Conservation (phyloP, 2,888 invertebrate species). For the Parnassius apollo region DNA sequence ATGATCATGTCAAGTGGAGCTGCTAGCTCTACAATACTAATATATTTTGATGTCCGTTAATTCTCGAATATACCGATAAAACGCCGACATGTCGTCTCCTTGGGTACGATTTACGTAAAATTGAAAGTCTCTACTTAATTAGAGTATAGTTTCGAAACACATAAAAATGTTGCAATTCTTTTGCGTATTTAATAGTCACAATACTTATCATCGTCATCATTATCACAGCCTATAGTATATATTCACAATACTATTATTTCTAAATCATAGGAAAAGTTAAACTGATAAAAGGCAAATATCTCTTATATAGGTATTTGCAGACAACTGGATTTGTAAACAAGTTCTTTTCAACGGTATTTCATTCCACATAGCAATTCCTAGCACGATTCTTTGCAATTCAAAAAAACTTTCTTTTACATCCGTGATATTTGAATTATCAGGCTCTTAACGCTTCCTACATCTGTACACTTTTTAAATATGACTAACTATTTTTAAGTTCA, state of each 20-base stretch:
- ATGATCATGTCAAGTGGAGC: constrained; percentile 25
- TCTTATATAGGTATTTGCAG: not conserved
- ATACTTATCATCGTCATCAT: too few species aligned
- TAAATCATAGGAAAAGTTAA: not conserved
- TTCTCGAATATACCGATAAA: constrained; percentile 42
- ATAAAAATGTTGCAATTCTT: not conserved
- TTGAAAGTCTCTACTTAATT: constrained; percentile 41
- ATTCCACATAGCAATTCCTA: constrained; percentile 35
- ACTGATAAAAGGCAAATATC: not conserved
- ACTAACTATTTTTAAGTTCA: not conserved
- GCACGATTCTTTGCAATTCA: constrained; percentile 39
- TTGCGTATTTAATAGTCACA: too few species aligned
- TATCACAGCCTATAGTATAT: too few species aligned
- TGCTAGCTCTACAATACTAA: constrained; percentile 29
- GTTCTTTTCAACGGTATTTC: constrained; percentile 29
- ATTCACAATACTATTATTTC: not conserved
- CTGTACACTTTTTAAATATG: constrained; percentile 12
- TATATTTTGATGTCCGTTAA: constrained; percentile 27
- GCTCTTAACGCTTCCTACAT: not conserved
- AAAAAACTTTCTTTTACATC: constrained; percentile 47
- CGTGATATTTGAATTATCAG: constrained; percentile 23
- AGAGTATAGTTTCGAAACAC: constrained; percentile 37
- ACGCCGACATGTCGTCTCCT: constrained; percentile 43
- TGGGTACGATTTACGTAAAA: constrained; percentile 49
- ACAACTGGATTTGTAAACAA: constrained; percentile 10